These are phyloP conservation scores for Dinomys branickii DNA, from an alignment of 2,113 vertebrate species.

Conservation along the genomic window DNA sequence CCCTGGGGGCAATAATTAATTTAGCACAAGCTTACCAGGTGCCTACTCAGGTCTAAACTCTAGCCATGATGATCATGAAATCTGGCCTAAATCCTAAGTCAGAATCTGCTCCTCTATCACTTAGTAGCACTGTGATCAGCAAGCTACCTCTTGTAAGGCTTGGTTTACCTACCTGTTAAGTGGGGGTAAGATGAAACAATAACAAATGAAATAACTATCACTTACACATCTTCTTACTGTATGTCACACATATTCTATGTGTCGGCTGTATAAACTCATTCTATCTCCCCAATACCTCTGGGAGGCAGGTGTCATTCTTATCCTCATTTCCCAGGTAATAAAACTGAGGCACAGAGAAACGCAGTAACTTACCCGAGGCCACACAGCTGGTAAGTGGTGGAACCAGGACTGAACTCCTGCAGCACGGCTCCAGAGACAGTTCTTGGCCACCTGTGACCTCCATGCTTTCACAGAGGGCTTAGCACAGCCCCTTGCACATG, in stretches of 20 bases:
- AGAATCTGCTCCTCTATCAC: not conserved
- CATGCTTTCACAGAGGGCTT: not conserved
- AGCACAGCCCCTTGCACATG: not conserved
- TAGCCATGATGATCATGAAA: not conserved
- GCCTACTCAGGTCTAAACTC: not conserved
- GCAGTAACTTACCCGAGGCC: not conserved
- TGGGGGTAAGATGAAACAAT: constrained; percentile 1
- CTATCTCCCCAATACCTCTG: not conserved
- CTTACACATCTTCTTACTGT: not conserved
- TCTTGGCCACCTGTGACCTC: not conserved
- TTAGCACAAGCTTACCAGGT: constrained; percentile 41
- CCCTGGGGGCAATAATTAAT: not conserved
- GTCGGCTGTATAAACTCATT: not conserved
- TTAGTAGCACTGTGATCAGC: not conserved
- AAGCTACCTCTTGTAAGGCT: not conserved
- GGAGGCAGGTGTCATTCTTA: not conserved
- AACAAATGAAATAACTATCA: not conserved
- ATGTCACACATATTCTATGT: not conserved
- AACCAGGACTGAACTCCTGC: not conserved
- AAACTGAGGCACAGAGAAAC: not conserved
- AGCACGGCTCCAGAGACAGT: not conserved
- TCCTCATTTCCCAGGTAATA: constrained; percentile 3
- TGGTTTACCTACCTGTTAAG: not conserved
- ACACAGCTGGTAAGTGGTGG: not conserved
- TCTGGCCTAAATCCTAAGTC: not conserved